phyloP scores from a whole-genome alignment of 2,113 vertebrate species.

The Clarias magur region DNA sequence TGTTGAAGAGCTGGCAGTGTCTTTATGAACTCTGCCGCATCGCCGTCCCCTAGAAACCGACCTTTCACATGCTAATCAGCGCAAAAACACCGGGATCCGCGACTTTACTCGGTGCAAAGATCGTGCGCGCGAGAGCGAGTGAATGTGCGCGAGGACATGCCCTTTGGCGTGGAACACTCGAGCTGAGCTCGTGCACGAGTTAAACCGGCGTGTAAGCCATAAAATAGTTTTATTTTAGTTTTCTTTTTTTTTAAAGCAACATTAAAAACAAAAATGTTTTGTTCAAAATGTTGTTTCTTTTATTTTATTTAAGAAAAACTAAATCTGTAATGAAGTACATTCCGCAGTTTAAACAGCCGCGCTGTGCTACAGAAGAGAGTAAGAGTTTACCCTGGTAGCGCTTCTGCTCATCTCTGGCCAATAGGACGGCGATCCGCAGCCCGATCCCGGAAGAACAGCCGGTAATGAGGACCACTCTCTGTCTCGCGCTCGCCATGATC shows the following conservation, averaged over 20 bases:
- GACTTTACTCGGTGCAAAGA: conserved; percentile 35
- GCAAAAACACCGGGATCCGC: conserved; percentile 49
- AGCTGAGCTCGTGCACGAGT: neutral
- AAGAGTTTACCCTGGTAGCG: conserved; percentile 78
- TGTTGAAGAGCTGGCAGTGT: conserved; percentile 78
- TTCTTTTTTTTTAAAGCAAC: too few relatives aligned
- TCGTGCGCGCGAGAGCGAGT: neutral
- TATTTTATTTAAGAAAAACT: neutral
- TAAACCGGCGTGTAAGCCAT: neutral
- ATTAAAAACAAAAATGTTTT: neutral
- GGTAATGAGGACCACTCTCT: conserved; percentile 81
- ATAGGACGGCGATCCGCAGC: conserved; percentile 76
- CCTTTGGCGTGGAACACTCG: neutral
- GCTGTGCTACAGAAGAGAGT: conserved; percentile 52
- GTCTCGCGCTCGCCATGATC: conserved; percentile 77
- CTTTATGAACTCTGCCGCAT: conserved; percentile 70
- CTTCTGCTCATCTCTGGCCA: conserved; percentile 78
- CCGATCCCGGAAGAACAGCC: conserved; percentile 84
- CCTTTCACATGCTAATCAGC: conserved; percentile 73
- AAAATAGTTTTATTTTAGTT: too few relatives aligned
- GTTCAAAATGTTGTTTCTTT: neutral
- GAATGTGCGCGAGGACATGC: neutral
- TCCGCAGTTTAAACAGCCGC: neutral
- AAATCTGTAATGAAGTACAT: neutral
- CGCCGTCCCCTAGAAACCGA: conserved; percentile 66